Evolutionary conservation across 2,888 invertebrate species (phyloP).

Genomic region (Rhodophaea formosa): DNA sequence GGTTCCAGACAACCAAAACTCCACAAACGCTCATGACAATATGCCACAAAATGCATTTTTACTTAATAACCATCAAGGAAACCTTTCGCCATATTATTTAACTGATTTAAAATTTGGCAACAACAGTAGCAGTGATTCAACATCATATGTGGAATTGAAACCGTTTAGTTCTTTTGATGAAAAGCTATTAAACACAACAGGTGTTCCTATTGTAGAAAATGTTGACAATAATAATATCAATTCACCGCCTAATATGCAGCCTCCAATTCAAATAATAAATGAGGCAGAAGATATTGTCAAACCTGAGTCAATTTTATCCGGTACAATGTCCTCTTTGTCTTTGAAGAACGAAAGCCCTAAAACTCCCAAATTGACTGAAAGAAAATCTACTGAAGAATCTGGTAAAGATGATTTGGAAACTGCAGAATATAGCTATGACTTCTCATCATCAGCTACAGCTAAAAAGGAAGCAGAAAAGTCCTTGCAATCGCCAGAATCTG

Average conservation of each 20-base stretch:
- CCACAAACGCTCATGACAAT: slow-evolving; percentile 21
- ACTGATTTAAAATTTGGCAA: slow-evolving; percentile 46
- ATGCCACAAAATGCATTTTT: slow-evolving; percentile 29
- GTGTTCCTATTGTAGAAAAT: slow-evolving; percentile 44
- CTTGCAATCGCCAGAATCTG: slow-evolving; percentile 27
- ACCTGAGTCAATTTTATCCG: neutral
- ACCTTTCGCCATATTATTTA: slow-evolving; percentile 29
- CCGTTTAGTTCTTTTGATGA: slow-evolving; percentile 57
- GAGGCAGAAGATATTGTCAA: slow-evolving; percentile 14
- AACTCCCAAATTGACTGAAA: slow-evolving; percentile 41
- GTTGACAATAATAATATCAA: slow-evolving; percentile 23
- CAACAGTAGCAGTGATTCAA: slow-evolving; percentile 67
- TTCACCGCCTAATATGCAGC: slow-evolving; percentile 9
- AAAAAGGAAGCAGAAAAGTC: slow-evolving; percentile 37
- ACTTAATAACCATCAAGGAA: slow-evolving; percentile 18
- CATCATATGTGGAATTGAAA: slow-evolving; percentile 68
- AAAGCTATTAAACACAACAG: slow-evolving; percentile 57
- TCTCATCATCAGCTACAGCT: slow-evolving; percentile 51
- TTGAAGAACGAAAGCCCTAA: slow-evolving; percentile 5
- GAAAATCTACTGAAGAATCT: slow-evolving; percentile 28
- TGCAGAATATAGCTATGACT: slow-evolving; percentile 67
- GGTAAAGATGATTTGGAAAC: slow-evolving; percentile 53
- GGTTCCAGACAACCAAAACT: slow-evolving; percentile 33
- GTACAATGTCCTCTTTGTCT: slow-evolving; percentile 1
- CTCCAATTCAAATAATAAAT: slow-evolving; percentile 19